Conservation (phyloP, 2,888 invertebrate genomes). For the Mesorhabditis belari region DNA sequence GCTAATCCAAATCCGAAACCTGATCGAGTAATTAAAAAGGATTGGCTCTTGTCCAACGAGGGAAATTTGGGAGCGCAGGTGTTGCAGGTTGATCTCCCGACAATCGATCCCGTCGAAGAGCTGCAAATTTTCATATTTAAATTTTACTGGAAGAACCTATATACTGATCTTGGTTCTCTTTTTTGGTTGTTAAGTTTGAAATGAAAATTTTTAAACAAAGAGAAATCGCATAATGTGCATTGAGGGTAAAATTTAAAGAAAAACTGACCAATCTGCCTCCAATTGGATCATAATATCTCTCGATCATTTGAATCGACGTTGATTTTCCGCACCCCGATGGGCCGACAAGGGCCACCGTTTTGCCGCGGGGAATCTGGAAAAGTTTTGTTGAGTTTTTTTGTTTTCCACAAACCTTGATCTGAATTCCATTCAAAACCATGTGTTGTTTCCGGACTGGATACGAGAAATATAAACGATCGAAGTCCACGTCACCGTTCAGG, state of each 20-base stretch:
- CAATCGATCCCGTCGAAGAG: conserved; percentile 48
- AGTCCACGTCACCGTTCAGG: conserved; percentile 64
- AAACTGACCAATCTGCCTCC: conserved; percentile 55
- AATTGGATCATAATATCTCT: conserved; percentile 53
- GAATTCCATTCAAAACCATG: conserved; percentile 47
- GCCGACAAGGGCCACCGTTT: conserved; percentile 55
- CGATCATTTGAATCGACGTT: conserved; percentile 53
- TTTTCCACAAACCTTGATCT: conserved; percentile 2
- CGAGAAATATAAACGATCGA: conserved; percentile 68
- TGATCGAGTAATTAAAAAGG: conserved; percentile 53
- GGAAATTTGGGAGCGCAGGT: conserved; percentile 31
- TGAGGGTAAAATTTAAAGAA: not conserved
- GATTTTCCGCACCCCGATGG: conserved; percentile 55
- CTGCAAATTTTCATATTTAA: not conserved
- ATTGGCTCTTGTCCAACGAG: conserved; percentile 55
- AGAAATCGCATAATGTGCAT: not conserved
- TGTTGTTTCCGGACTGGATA: conserved; percentile 72
- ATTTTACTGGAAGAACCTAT: conserved; percentile 1
- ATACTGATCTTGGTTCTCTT: conserved; percentile 40
- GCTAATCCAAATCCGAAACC: no score
- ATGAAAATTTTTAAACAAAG: no score
- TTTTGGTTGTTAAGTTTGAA: not conserved
- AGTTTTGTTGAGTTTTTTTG: not conserved
- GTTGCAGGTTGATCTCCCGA: conserved; percentile 17
- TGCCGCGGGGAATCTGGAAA: conserved; percentile 53